Evolutionary conservation across 2,797 vertebrate genomes (phyloP).

Genomic region (Peromyscus melanophrys): DNA sequence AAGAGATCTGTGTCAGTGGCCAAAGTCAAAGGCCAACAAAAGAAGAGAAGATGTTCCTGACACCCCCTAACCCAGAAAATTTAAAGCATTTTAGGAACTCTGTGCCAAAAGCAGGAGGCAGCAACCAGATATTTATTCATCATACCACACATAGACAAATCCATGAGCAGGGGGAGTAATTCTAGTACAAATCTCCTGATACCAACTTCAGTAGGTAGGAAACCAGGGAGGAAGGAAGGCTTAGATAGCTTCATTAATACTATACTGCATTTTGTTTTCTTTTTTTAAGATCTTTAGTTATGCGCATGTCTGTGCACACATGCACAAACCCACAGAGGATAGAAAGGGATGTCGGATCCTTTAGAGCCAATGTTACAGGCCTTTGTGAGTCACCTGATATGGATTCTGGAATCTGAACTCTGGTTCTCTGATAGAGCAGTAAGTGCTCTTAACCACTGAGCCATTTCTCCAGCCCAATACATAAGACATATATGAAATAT

Average conservation of each 20-base stretch:
- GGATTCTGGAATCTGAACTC: background rate
- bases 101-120: background rate
- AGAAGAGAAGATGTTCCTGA: background rate
- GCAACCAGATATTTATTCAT: background rate
- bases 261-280: background rate
- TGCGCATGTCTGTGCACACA: background rate
- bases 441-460: background rate
- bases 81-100: slow-evolving; percentile 31
- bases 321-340: background rate
- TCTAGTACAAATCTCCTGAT: background rate
- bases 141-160: background rate
- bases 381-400: background rate
- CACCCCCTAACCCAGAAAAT: background rate
- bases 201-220: slow-evolving; percentile 12
- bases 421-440: background rate
- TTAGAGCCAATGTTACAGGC: background rate
- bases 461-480: background rate
- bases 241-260: background rate
- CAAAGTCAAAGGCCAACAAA: background rate
- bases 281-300: background rate
- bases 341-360: background rate
- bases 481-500: background rate
- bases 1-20: background rate
- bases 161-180: background rate
- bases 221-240: background rate